Evolutionary conservation across 2,888 invertebrate genomes (phyloP), one percentile per base, ranked within the genome.

Genomic region (Eupithecia subfuscata): DNA sequence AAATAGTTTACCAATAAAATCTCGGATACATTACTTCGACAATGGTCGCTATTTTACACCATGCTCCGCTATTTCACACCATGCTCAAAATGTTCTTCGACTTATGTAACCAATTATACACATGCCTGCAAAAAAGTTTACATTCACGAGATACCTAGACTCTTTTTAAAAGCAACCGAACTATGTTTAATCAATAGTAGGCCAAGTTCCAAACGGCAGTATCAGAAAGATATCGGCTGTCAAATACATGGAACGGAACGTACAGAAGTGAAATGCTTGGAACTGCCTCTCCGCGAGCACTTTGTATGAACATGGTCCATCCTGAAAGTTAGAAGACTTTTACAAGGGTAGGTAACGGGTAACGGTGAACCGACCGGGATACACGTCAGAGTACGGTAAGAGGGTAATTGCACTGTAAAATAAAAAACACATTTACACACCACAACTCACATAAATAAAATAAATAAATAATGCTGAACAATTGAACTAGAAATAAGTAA

Each of bases 251-350:
- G 22, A 48, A 45, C 45, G 71, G 45, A 64, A 40, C 68, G 25
- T 22, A 30, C 37, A 14, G 30, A 73, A 60, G 45, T 40, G 68
- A 68, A 64, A 69, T 74, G 45, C 43, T 56, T 52, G 63, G 45
- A 73, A 70, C 73, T 71, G 76, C 64, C 69, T 74, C 68, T 71
- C 70, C 64, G 43, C 71, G 22, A 40, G 45, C 65, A 74, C 52
- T 74, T 74, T 69, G 69, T 52, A 40, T 60, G 52, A 74, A 74
- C 74, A 73, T 22, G 68, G 71, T 64, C 64, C 69, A 74, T 69
- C 69, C 64, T 76, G 34, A n/a, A 68, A 67, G 43, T 68, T 68
- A 40, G 5, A 40, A 68, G 40, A 68, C 43, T 68, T 43, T 68
- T 68, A 18, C 43, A 60, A 14, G 12, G 5, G 22, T 22, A 25